Conservation (phyloP, 2,888 invertebrate species). For the Silvanus unidentatus region DNA sequence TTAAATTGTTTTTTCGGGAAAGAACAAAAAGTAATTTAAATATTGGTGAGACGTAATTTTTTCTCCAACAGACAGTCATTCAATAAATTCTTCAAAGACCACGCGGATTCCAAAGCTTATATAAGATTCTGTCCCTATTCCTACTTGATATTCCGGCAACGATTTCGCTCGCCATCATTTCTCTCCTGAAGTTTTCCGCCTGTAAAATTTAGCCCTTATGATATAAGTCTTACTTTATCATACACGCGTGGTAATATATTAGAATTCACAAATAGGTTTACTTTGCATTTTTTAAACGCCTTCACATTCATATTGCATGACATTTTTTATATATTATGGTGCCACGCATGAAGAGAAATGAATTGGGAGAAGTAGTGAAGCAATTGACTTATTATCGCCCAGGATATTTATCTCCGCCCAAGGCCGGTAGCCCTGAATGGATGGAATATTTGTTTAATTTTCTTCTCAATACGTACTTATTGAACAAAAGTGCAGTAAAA, state of each 20-base stretch:
- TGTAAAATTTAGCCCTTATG: conserved; percentile 42
- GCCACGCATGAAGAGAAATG: not conserved
- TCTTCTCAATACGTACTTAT: not conserved
- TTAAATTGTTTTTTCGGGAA: not conserved
- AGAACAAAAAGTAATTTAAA: conserved; percentile 20
- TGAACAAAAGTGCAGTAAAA: not conserved
- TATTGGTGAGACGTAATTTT: conserved; percentile 29
- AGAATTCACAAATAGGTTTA: conserved; percentile 20
- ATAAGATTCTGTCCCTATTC: conserved; percentile 16
- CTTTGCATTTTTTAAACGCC: conserved; percentile 9
- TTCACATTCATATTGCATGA: conserved; percentile 4
- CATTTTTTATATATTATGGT: conserved; percentile 12
- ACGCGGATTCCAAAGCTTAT: conserved; percentile 20
- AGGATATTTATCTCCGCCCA: too few species aligned
- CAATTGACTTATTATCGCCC: too few species aligned
- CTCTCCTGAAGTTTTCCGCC: conserved; percentile 43
- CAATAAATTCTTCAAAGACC: conserved; percentile 33
- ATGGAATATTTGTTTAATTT: too few species aligned
- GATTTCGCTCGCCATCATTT: conserved; percentile 45
- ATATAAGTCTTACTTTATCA: conserved; percentile 40
- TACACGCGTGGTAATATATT: conserved; percentile 22
- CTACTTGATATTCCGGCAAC: conserved; percentile 45
- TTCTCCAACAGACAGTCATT: conserved; percentile 18
- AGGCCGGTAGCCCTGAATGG: too few species aligned
- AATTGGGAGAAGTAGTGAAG: not conserved